Evolutionary conservation across 2,888 invertebrate genomes (phyloP).

Genomic region (Euplagia quadripunctaria): DNA sequence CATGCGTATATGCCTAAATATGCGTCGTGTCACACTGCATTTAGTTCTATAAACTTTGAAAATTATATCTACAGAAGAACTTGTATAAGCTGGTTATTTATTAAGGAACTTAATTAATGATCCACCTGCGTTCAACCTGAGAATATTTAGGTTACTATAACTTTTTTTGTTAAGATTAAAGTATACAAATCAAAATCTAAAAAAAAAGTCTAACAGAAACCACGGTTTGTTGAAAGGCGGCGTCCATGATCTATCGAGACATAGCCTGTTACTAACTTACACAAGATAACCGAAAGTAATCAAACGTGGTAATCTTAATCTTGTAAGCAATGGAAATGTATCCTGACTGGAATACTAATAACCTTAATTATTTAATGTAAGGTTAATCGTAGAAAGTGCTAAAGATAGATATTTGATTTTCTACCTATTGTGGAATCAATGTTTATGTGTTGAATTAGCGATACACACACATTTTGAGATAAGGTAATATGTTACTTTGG

Average conservation of each 20-base stretch:
- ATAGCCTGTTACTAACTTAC: constrained; percentile 16
- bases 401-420: constrained; percentile 41
- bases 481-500: neutral
- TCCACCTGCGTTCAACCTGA: neutral
- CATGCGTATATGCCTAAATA: too few species aligned
- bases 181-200: neutral
- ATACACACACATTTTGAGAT: neutral
- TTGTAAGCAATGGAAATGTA: constrained; percentile 26
- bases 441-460: constrained; percentile 29
- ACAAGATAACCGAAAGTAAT: constrained; percentile 51
- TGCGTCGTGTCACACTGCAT: neutral
- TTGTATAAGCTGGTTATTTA: neutral
- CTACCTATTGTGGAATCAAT: constrained; percentile 27
- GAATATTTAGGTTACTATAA: neutral
- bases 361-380: constrained; percentile 47
- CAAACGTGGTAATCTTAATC: constrained; percentile 32
- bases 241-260: constrained; percentile 11
- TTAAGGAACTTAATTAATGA: neutral
- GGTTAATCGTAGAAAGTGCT: constrained; percentile 35
- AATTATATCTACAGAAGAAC: neutral
- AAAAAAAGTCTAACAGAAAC: neutral
- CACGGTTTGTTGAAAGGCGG: too few species aligned
- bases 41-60: neutral
- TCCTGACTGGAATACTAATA: constrained; percentile 50
- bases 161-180: neutral